Evolutionary conservation across 1,140 invertebrate genomes (phyloP), one percentile per base, ranked within the genome.

Genomic region (Ceratoteleas bidentatus): DNA sequence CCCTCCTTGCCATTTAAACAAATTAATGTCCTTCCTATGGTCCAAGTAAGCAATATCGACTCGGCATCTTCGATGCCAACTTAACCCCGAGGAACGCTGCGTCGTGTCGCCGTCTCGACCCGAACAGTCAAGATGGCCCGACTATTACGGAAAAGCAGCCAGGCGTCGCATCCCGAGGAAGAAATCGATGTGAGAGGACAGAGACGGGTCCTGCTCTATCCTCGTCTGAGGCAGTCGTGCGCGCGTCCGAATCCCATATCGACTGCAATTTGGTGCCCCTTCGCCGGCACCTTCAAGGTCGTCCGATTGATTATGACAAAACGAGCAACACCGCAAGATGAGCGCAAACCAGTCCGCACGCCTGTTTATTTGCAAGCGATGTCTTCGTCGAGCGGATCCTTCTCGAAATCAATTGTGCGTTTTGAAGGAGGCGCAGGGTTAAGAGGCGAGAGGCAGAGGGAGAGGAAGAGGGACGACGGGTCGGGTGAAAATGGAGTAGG

Each of bases 141-240:
- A 69, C 62, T 50, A 43, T 68, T 73, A 79, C 68, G 72, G 64
- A 75, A 75, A 81, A 81, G 65, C 50, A 81, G 16, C 56, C 13
- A 32, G 56, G 16, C 58, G 66, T 62, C 68, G 75, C 24, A 24
- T 24, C 24, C 24, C 65, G 65, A 81, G 77, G 69, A 80, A 78
- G 76, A 73, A 81, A 74, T 81, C 70, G 64, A 81, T 81, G 77
- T 74, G 77, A 64, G 62, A 73, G 77, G 70, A 75, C 65, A 65
- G 60, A 62, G 64, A 75, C 65, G n/a, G 52, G 73, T 76, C n/a
- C n/a, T n/a, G n/a, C n/a, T n/a, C 75, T 64, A 65, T 52, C 65
- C 57, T 53, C 66, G 66, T 65, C 75, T 70, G 65, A 58, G 36
- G 56, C 58, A 14, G 13, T 53, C 14, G 15, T 61, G 50, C 62